Conservation (phyloP, 2,797 vertebrate species). For the Tokudaia tokunoshimensis region DNA sequence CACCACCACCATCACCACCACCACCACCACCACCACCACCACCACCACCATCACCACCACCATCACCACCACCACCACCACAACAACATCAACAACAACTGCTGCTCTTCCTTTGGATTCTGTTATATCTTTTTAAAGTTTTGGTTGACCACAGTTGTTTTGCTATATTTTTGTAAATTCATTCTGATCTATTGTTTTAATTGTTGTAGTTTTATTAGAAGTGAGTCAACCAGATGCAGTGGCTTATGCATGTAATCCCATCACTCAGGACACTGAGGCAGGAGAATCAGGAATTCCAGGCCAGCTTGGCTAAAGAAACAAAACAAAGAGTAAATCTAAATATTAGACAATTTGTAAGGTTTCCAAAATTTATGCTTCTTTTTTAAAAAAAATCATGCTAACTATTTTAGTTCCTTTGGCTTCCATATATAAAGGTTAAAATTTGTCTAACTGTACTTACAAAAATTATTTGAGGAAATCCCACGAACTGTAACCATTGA, state of each 20-base stretch:
- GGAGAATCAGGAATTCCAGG: neutral
- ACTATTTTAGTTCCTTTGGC: conserved; percentile 24
- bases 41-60: too few species aligned
- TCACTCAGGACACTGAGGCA: neutral
- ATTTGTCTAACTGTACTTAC: neutral
- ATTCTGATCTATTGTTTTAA: conserved; percentile 19
- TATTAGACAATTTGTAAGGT: neutral
- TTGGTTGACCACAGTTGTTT: neutral
- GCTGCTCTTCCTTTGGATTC: neutral
- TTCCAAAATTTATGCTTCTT: conserved; percentile 8
- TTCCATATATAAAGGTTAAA: conserved; percentile 32
- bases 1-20: too few species aligned
- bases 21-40: too few species aligned
- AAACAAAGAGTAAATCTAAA: neutral
- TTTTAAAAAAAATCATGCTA: neutral
- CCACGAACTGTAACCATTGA: neutral
- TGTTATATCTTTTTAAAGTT: neutral
- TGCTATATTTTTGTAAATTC: neutral
- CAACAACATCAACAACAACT: neutral
- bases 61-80: too few species aligned
- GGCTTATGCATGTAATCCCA: neutral
- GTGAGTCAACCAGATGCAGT: neutral
- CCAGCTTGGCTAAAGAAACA: neutral
- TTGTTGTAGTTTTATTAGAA: conserved; percentile 28
- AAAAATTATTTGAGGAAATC: conserved; percentile 28